Conservation (phyloP, 1,140 invertebrate genomes). For the Macrobrachium nipponense region DNA sequence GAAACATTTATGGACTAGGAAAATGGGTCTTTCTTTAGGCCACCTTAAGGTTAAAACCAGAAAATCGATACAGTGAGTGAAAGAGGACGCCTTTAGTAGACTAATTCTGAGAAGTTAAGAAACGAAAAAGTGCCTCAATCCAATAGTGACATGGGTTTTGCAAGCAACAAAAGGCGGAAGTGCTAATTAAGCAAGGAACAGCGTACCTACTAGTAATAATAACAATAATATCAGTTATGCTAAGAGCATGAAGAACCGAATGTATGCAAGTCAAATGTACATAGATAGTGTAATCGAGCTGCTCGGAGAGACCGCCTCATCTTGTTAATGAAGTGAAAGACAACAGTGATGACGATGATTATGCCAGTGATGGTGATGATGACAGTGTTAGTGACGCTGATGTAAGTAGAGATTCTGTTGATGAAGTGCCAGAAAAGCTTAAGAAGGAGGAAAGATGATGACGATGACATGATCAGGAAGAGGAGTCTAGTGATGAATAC, state of each 20-base stretch:
- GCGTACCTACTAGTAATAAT: conserved; percentile 30
- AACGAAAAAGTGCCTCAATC: conserved; percentile 9
- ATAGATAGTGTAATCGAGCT: too few relatives aligned
- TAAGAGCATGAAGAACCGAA: background rate
- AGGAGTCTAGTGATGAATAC: conserved; percentile 25
- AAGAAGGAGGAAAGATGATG: conserved; percentile 25
- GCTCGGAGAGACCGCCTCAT: background rate
- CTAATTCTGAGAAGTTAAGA: conserved; percentile 25
- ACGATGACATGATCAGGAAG: conserved; percentile 16
- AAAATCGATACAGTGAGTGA: background rate
- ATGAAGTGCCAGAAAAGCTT: background rate
- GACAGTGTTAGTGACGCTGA: conserved; percentile 17
- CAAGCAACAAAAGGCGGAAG: conserved; percentile 18
- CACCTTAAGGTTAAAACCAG: background rate
- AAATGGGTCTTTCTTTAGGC: conserved; percentile 1
- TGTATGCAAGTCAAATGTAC: too few relatives aligned
- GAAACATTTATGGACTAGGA: conserved; percentile 33
- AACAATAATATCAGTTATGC: conserved; percentile 37
- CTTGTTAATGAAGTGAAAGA: background rate
- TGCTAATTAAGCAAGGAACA: background rate
- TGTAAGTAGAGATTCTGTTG: background rate
- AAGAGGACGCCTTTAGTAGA: background rate
- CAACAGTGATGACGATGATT: background rate
- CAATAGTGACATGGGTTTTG: background rate
- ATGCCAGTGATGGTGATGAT: conserved; percentile 3